Base-by-base conservation (phyloP, 2,888 invertebrate genomes). In the Drosophila histrio region DNA sequence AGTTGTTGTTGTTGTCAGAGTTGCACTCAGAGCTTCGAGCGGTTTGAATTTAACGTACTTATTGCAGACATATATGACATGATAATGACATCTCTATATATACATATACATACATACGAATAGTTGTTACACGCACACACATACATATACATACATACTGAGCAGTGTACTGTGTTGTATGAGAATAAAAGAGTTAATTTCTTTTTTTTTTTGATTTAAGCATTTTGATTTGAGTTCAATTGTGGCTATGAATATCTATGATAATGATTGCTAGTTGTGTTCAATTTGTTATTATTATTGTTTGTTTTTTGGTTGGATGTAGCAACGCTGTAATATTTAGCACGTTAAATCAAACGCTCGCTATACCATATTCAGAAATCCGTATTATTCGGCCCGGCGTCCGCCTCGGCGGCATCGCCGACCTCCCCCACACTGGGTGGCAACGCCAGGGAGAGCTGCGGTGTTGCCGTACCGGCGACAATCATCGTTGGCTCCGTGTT, bases 401-500 rank as follows among this genome's bases (percentile, higher is more conserved):
- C 91, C 67, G 89, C 83, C 71, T 90, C 89, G 59, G 88, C 89
- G 53, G 85, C 87, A 58, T 91, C 91, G 36, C 85, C 90, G 71
- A 79, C 75, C 62, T 88, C 87, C 24, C 79, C 87, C 34, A 88
- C 78, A 26, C 87, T 79, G 22, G 87, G 81, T 67, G 92, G 91
- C 74, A 92, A 90, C 76, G 91, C 91, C 83, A 91, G 89, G 60
- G 92, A 92, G 83, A 92, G 90, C 76, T 91, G 91, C 60, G 92
- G 91, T 64, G 91, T 87, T 62, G 90, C 89, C 69, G 91, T 87
- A 64, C 90, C 91, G 47, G 90, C 92, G 92, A 92, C 92, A 80
- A 93, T 92, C 95, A 95, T 95, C 89, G 94, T 94, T 87, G 96
- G 96, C 93, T 97, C 97, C 87, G 97, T 97, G 93, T 98, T 97